Evolutionary conservation across 2,797 vertebrate genomes (phyloP), one percentile per base, ranked within the genome.

Genomic region (Moxostoma hubbsi): DNA sequence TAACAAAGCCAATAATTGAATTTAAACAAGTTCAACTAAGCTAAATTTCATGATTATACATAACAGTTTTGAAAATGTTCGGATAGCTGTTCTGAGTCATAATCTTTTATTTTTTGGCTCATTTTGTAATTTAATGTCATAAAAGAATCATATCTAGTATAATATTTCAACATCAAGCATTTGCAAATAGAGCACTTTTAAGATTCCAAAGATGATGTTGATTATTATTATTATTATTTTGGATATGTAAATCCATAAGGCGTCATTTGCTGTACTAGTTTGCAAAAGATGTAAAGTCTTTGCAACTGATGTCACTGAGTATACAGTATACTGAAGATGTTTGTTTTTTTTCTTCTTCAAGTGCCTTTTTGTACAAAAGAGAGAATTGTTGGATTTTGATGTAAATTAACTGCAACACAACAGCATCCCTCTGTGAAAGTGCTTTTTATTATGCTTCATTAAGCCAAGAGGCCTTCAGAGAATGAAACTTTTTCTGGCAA

Each of bases 321-420:
- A 79, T 7, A 7, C 24, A 24, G 24, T 24, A 24, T 67, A 47
- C 47, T 64, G 16, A 83, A 72, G 63, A 81, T 12, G 6, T 53
- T 77, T 49, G 18, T 18, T 18, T 18, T 18, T 18, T 1, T 18
- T 18, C 1, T 68, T 75, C 13, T 72, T 84, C 13, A 63, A 79
- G 83, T 86, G 85, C 81, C 85, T 84, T 84, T 73, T 73, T 82
- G 81, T 62, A 81, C 83, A 84, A 75, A 66, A 54, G 12, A 80
- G 13, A 49, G 11, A 47, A 55, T 50, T 12, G 9, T 61, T 69
- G 18, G 47, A 15, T 49, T 55, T 58, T 65, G 16, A 54, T 3
- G 5, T 73, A 46, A 55, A 51, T 73, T 12, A 69, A 63, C 61
- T 63, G 54, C 55, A 82, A 78, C 47, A 77, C 15, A 67, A 65